These are phyloP conservation scores for Dynastes hyllus DNA, from an alignment of 2,888 invertebrate genomes.

Conservation along the genomic window DNA sequence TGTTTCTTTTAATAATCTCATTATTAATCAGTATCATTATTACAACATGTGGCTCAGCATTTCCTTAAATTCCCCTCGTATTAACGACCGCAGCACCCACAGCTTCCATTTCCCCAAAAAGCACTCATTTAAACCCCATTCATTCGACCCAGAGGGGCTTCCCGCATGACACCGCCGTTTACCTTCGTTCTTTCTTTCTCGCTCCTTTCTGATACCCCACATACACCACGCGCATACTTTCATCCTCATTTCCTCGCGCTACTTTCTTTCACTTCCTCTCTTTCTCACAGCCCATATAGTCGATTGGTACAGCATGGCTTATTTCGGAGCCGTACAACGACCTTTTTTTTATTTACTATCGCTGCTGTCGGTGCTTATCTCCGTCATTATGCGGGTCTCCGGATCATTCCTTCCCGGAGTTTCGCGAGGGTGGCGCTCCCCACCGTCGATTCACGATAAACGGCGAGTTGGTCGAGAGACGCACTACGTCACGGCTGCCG, in stretches of 20 bases:
- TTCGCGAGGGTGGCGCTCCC: background rate
- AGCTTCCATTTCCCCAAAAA: slow-evolving; percentile 47
- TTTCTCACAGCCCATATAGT: background rate
- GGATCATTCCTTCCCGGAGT: slow-evolving; percentile 3
- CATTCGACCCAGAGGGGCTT: too few species aligned
- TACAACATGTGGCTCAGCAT: background rate
- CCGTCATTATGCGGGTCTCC: slow-evolving; percentile 25
- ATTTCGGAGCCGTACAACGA: background rate
- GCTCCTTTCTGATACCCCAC: background rate
- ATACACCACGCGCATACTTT: background rate
- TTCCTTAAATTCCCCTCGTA: background rate
- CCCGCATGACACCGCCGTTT: slow-evolving; percentile 1
- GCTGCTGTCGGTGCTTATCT: slow-evolving; percentile 28
- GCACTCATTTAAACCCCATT: too few species aligned
- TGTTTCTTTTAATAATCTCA: background rate
- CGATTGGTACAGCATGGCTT: background rate
- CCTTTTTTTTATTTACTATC: slow-evolving; percentile 32
- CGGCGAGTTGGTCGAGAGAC: background rate
- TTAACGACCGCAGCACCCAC: background rate
- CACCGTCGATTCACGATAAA: background rate
- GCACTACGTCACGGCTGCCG: background rate
- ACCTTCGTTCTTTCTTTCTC: slow-evolving; percentile 10
- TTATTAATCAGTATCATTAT: background rate
- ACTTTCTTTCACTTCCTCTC: background rate
- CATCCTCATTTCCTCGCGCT: slow-evolving; percentile 6